Percentiles rank a stretch among this genome's conserved stretches.
These are phyloP conservation scores for Lithophane ornitopus DNA, from an alignment of 2,888 invertebrate genomes.

Conservation along the genomic window DNA sequence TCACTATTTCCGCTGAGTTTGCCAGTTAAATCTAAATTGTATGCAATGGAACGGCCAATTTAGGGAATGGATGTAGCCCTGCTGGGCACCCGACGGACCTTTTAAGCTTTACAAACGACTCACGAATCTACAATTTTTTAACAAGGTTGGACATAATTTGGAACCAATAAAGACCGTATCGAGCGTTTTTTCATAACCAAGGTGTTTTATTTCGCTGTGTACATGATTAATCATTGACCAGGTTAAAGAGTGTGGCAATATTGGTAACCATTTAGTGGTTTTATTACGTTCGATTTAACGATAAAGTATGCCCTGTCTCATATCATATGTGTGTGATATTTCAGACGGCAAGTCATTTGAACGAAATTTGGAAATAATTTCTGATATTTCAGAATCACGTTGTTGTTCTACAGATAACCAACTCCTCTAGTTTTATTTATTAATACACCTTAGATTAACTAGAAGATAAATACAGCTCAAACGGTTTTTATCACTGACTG, in stretches of 20 bases:
- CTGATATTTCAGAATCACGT: background rate
- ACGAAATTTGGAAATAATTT: background rate
- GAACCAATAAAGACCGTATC: conserved; percentile 30
- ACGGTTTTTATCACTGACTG: no score
- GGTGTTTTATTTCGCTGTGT: conserved; percentile 9
- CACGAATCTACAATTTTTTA: conserved; percentile 16
- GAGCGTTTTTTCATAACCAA: conserved; percentile 16
- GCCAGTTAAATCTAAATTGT: conserved; percentile 20
- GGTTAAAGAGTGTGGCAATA: background rate
- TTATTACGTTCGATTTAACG: background rate
- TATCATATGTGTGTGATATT: background rate
- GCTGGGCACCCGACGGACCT: conserved; percentile 30
- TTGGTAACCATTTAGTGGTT: background rate
- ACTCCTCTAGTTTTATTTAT: no score
- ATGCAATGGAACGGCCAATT: conserved; percentile 16
- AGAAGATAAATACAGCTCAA: no score
- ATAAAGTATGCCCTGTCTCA: background rate
- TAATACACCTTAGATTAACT: no score
- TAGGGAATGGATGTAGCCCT: conserved; percentile 24
- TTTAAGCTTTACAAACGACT: conserved; percentile 26
- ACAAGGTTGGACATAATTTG: conserved; percentile 26
- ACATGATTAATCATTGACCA: background rate
- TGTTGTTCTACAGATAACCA: background rate
- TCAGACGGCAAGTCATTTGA: background rate
- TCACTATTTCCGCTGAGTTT: conserved; percentile 59